Percentiles rank a stretch among this genome's conserved stretches.
Evolutionary conservation across 2,113 vertebrate genomes (phyloP).

Genomic region (Mesembrinibis cayennensis): DNA sequence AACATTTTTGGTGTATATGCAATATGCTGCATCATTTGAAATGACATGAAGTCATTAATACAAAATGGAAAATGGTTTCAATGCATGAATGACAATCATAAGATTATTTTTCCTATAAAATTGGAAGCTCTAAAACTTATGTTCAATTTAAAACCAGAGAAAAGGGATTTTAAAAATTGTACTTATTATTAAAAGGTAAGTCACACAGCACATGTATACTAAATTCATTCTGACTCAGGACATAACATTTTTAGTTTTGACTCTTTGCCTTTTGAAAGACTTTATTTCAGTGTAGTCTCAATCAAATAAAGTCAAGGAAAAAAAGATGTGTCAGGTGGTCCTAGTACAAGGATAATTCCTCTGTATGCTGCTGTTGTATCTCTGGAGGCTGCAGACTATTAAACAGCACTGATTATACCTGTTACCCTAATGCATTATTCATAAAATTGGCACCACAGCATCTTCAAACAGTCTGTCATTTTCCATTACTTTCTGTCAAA

Average conservation of each 20-base stretch:
- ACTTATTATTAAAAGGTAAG: not conserved
- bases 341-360: slow-evolving; percentile 5
- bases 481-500: slow-evolving; percentile 84
- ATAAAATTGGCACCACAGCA: slow-evolving; percentile 75
- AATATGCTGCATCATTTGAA: not conserved
- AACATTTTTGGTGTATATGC: not conserved
- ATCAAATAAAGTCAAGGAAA: not conserved
- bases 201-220: fast-evolving
- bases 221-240: not conserved
- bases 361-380: slow-evolving; percentile 50
- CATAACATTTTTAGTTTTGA: not conserved
- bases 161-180: not conserved
- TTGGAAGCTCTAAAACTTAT: not conserved
- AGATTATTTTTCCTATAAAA: not conserved
- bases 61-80: not conserved
- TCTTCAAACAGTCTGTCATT: slow-evolving; percentile 85
- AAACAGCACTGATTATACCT: slow-evolving; percentile 84
- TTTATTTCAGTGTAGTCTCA: not conserved
- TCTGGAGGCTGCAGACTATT: slow-evolving; percentile 74
- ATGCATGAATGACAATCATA: not conserved
- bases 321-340: slow-evolving; percentile 1
- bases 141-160: not conserved
- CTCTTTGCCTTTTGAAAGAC: not conserved
- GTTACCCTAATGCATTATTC: slow-evolving; percentile 85
- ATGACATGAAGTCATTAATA: not conserved